phyloP scores from a whole-genome alignment of 2,113 vertebrate species.

The Rhynchomys soricoides region DNA sequence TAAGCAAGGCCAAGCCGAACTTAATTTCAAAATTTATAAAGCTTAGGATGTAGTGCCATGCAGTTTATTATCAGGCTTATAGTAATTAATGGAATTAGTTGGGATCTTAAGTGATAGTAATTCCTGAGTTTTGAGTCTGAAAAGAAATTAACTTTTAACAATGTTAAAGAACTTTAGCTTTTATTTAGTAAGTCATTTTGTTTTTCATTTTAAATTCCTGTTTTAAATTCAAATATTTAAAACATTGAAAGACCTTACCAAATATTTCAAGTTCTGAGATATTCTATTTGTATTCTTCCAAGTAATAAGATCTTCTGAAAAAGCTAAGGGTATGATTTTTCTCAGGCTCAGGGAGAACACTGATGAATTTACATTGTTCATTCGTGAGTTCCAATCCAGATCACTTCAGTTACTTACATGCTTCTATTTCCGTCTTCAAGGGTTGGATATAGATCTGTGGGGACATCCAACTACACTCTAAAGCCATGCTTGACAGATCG shows the following conservation, averaged over 20 bases:
- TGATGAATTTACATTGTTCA: neutral
- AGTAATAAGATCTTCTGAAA: neutral
- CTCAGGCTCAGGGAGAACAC: neutral
- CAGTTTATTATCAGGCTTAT: neutral
- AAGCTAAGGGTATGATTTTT: neutral
- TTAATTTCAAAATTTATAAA: neutral
- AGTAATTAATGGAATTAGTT: neutral
- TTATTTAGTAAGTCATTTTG: neutral
- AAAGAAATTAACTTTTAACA: conserved; percentile 1
- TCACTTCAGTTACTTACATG: neutral
- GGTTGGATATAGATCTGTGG: neutral
- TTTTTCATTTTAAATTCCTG: neutral
- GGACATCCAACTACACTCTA: neutral
- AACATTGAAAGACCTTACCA: no score
- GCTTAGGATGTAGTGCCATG: neutral
- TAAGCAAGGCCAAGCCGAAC: neutral
- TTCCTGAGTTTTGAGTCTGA: neutral
- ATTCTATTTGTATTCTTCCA: neutral
- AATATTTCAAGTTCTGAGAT: neutral
- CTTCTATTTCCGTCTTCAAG: neutral
- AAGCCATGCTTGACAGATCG: neutral
- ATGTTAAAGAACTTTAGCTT: neutral
- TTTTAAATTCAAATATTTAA: no score
- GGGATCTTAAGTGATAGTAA: neutral
- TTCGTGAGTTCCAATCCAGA: neutral